Base-by-base conservation (phyloP, 2,797 vertebrate genomes). In the Argentina silus region DNA sequence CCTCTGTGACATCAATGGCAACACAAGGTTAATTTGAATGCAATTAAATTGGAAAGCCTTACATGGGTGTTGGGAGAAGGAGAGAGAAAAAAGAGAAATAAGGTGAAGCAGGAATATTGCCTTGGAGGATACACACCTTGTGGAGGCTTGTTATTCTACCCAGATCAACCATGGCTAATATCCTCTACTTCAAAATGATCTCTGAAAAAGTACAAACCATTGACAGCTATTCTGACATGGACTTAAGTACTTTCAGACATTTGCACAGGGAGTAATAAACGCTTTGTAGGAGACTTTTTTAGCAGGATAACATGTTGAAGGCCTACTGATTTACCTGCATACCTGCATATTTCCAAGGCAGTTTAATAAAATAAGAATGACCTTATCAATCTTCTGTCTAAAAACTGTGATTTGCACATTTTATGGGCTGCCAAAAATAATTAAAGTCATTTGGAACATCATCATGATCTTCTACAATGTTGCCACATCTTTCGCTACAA, bases 381-480 rank as follows among this genome's bases (percentile, higher is more conserved):
- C 70, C 79, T 81, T 67, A 88, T 90, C 81, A 83, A 70, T 82
- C 80, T 78, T 81, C 79, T 67, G 59, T 11, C 47, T 1, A 79
- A 73, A 78, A 85, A 66, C 81, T n/a, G 75, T 88, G 77, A 85
- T 69, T 74, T 67, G 56, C 73, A 65, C 73, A 74, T 84, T 88
- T 83, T 78, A 87, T 56, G 79, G 79, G 79, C 75, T 78, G 81
- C 70, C 83, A 84, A 77, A 85, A 78, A 81, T 74, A 87, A 85
- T 84, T 73, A 85, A 83, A 67, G 69, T 78, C 56, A 83, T 85
- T 81, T 83, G 77, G 70, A 80, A 81, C 77, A 71, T 47, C 66
- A 83, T 80, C 73, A 84, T 82, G 77, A 81, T 80, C 72, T 75
- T 74, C 69, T 78, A 78, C 69, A 3, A n/a, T 14, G 69, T 63